A percentile compares a stretch with the other conserved stretches of the same genome.
These are phyloP conservation scores for Branchinecta sandiegonensis DNA, from an alignment of 2,888 invertebrate genomes.

Conservation along the genomic window DNA sequence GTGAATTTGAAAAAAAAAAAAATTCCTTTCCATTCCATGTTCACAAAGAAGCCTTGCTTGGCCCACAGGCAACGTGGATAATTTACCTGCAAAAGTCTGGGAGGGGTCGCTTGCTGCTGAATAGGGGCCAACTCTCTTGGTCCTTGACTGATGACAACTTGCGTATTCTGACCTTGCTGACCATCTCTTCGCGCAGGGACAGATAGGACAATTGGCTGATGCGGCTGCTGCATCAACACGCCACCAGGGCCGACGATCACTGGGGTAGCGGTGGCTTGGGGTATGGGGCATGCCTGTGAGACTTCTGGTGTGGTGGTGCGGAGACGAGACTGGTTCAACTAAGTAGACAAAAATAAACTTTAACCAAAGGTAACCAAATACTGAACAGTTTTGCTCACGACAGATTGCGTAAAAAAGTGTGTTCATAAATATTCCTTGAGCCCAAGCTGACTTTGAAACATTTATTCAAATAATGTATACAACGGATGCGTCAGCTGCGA, in stretches of 20 bases:
- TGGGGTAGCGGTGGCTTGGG: neutral
- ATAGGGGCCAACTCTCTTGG: neutral
- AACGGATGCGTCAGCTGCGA: too few species aligned
- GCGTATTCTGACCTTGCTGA: neutral
- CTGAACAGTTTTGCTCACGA: too few species aligned
- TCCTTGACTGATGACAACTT: neutral
- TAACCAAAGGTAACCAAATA: too few species aligned
- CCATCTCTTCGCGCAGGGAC: neutral
- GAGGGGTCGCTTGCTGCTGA: neutral
- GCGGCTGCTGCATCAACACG: neutral
- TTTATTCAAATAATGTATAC: too few species aligned
- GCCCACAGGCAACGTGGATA: too few species aligned
- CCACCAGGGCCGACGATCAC: neutral
- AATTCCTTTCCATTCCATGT: too few species aligned
- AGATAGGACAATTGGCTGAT: slow-evolving; percentile 11
- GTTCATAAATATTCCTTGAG: too few species aligned
- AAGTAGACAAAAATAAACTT: neutral
- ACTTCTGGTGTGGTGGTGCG: neutral
- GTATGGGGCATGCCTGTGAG: neutral
- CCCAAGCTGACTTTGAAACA: too few species aligned
- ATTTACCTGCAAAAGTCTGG: neutral
- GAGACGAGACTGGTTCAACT: neutral
- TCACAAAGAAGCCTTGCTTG: too few species aligned
- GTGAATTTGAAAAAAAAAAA: too few species aligned
- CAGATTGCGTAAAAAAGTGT: too few species aligned